Evolutionary conservation across 2,113 vertebrate genomes (phyloP).

Genomic region (Neotoma lepida): DNA sequence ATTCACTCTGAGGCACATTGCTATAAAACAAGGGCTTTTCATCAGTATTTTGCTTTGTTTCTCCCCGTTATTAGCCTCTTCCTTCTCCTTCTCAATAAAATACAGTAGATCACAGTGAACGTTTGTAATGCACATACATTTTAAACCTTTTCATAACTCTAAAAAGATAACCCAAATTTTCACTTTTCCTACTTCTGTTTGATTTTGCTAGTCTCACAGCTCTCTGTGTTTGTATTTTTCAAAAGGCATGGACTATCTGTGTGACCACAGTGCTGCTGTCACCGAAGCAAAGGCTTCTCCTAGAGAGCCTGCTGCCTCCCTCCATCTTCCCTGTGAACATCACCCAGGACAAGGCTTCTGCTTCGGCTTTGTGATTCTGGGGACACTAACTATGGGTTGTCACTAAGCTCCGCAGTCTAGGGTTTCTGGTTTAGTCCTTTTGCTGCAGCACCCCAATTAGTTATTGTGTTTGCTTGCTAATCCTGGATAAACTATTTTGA

Average conservation of each 20-base stretch:
- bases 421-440: not conserved
- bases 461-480: not conserved
- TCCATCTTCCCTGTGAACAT: not conserved
- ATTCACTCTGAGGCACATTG: not conserved
- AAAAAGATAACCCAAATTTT: not conserved
- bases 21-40: not conserved
- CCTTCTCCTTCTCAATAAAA: not conserved
- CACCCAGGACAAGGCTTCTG: fast-evolving
- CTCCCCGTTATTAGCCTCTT: not conserved
- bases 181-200: not conserved
- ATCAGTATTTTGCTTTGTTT: not conserved
- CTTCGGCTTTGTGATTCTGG: not conserved
- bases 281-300: not conserved
- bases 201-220: not conserved
- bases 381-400: not conserved
- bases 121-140: not conserved
- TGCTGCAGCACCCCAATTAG: not conserved
- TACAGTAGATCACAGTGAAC: not conserved
- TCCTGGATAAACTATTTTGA: not conserved
- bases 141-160: not conserved
- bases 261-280: not conserved
- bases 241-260: not conserved
- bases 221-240: not conserved
- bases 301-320: not conserved
- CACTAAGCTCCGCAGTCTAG: not conserved